Base-by-base conservation (phyloP, 2,888 invertebrate species). In the Alsophila aescularia region DNA sequence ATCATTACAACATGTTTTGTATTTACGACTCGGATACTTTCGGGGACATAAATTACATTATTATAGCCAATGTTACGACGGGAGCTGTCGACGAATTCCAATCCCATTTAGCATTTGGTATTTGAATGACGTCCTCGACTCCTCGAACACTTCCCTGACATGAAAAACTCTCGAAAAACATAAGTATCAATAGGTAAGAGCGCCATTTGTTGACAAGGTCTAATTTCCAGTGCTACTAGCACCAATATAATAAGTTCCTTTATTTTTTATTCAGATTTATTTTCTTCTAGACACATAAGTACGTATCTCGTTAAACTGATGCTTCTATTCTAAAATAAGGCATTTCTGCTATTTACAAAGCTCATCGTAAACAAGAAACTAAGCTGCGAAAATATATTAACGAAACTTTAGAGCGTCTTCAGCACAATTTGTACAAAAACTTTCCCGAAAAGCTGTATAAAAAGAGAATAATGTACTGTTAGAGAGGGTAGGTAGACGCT, bases 401-500 rank as follows among this genome's bases (percentile, higher is more conserved):
- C 62, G 57, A 60, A 63, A 62, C 59, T 66, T 63, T 56, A 53
- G 49, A 58, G 56, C 63, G 58, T 55, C 63, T 63, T 60, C 39
- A 60, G 52, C 55, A 49, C 53, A 61, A 58, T 56, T 42, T 66
- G 69, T 70, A 60, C 64, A 72, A 69, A 71, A 72, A 72, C 66
- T 62, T 64, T 58, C 59, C 62, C 56, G 62, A 54, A 71, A 69
- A 69, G 69, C 61, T 70, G 69, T 72, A 76, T 75, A 79, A 79
- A 79, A 79, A 77, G 67, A 79, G 77, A 78, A 79, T 79, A 82
- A 81, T 77, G 75, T 77, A 72, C 80, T 73, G 78, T 78, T 77
- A 73, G 72, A 82, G 79, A 76, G 79, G 82, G 79, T 77, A 83
- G 81, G 79, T 77, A 83, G 81, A 81, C 79, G 75, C 81, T 85